A percentile compares a stretch with the other conserved stretches of the same genome.
Evolutionary conservation across 2,888 invertebrate species (phyloP).

Genomic region (Dioctria linearis): DNA sequence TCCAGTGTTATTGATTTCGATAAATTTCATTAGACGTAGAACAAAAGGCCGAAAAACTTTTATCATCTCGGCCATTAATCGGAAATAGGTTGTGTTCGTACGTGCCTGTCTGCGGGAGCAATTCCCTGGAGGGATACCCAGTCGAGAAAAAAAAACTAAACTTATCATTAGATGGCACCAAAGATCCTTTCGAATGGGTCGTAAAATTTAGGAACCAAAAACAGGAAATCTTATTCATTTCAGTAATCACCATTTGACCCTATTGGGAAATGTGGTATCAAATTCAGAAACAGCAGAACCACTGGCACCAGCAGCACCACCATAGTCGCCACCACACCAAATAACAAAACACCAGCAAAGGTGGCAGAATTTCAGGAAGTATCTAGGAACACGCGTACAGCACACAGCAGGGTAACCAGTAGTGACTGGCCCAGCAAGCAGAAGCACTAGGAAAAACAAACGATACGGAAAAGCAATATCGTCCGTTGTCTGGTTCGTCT

Average conservation of each 20-base stretch:
- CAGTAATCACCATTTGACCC: conserved; percentile 41
- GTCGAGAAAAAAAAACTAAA: conserved; percentile 1
- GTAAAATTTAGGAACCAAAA: conserved; percentile 35
- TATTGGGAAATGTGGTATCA: conserved; percentile 24
- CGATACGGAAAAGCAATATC: conserved; percentile 49
- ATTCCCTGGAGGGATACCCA: background rate
- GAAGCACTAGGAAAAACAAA: conserved; percentile 36
- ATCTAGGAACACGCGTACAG: background rate
- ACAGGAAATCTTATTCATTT: conserved; percentile 41
- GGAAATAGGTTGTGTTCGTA: conserved; percentile 15
- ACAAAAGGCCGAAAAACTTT: conserved; percentile 5
- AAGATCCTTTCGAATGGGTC: conserved; percentile 18
- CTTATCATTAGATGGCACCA: conserved; percentile 45
- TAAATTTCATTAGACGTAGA: conserved; percentile 8
- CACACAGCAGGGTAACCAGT: conserved; percentile 7
- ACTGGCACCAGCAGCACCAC: background rate
- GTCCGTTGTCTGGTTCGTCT: conserved; percentile 44
- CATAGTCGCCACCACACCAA: no score
- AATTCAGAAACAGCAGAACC: background rate
- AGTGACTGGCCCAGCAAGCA: background rate
- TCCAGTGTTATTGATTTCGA: conserved; percentile 1
- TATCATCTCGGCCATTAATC: conserved; percentile 9
- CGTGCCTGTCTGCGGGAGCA: background rate
- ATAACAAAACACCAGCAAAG: no score
- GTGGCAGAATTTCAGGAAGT: no score